phyloP scores from a whole-genome alignment of 2,113 vertebrate species.

The Charina bottae region DNA sequence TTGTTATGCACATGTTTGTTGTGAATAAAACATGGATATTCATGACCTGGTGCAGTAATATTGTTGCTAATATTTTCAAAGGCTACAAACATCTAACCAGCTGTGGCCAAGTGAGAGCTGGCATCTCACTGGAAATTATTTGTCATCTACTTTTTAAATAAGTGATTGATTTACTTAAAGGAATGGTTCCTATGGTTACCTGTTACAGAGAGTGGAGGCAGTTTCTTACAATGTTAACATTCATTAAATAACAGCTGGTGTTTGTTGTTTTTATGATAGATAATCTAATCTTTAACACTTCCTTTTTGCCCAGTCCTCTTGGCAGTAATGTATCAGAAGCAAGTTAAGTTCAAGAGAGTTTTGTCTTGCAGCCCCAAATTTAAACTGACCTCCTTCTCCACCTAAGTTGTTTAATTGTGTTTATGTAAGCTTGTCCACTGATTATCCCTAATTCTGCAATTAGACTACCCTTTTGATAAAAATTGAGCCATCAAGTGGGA shows the following conservation, averaged over 20 bases:
- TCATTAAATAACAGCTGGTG: background rate
- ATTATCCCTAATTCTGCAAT: background rate
- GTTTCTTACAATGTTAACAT: background rate
- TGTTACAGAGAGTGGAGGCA: background rate
- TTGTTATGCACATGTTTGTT: slow-evolving; percentile 19
- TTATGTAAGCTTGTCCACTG: background rate
- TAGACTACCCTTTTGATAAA: background rate
- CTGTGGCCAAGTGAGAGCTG: background rate
- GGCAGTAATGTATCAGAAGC: background rate
- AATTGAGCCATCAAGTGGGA: background rate
- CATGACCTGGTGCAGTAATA: background rate
- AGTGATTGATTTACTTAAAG: background rate
- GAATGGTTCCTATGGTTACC: background rate
- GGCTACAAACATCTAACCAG: background rate
- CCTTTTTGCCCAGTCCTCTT: background rate
- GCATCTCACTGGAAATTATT: background rate
- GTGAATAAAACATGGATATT: background rate
- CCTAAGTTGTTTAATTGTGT: background rate
- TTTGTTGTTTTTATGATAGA: background rate
- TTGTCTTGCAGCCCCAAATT: background rate
- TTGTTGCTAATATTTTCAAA: slow-evolving; percentile 4
- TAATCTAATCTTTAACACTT: background rate
- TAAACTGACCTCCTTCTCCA: background rate
- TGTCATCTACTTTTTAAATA: background rate
- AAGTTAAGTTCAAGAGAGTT: background rate